Conservation (phyloP, 2,113 vertebrate genomes). For the Chitala chitala region DNA sequence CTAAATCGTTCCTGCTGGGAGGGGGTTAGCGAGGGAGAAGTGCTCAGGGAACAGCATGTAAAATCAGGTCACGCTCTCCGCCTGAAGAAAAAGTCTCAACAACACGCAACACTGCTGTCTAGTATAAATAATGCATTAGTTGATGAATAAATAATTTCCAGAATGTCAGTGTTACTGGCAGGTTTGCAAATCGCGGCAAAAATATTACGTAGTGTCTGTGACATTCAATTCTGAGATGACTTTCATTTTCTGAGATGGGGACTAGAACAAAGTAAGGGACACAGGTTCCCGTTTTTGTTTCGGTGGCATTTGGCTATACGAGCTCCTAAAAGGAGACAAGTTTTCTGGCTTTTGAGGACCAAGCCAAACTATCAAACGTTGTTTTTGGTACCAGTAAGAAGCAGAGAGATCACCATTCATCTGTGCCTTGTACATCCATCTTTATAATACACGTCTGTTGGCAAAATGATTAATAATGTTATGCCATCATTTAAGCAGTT, state of each 20-base stretch:
- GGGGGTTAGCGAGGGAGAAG: neutral
- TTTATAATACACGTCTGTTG: too few species aligned
- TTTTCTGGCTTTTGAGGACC: too few species aligned
- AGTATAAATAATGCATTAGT: conserved; percentile 17
- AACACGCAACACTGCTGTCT: neutral
- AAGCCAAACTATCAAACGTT: too few species aligned
- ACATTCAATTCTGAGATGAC: neutral
- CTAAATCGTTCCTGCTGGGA: conserved; percentile 6
- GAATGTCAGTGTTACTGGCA: neutral
- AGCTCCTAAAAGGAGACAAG: too few species aligned
- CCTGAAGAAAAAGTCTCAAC: neutral
- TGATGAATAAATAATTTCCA: conserved; percentile 18
- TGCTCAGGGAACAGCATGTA: conserved; percentile 22
- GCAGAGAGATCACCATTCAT: too few species aligned
- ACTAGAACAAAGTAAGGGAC: conserved; percentile 9
- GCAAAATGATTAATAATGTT: too few species aligned
- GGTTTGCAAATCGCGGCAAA: neutral
- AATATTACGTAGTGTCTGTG: neutral
- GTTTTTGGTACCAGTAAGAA: too few species aligned
- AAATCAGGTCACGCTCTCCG: neutral
- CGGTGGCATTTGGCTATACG: neutral
- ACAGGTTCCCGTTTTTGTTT: neutral
- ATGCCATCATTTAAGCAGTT: too few species aligned
- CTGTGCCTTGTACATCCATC: too few species aligned
- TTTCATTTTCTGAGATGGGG: neutral